Conservation (phyloP, 2,113 vertebrate genomes). For the Chaetorhynchus papuensis region DNA sequence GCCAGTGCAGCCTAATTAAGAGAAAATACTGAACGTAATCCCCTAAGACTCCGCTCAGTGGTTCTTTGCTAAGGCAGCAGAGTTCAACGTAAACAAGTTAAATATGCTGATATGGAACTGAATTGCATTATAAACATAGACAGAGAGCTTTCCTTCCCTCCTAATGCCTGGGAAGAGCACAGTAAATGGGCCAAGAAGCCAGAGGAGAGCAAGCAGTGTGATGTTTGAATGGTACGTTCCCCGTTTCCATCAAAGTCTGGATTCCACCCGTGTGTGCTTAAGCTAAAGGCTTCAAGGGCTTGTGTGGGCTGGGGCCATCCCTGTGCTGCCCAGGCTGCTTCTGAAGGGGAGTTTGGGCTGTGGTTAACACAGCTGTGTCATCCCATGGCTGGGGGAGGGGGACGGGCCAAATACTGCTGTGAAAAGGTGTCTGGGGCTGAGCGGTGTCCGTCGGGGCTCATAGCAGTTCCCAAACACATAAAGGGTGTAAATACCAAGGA, state of each 20-base stretch:
- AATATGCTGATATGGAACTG: not conserved
- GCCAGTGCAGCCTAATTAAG: not conserved
- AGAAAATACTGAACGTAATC: conserved; percentile 16
- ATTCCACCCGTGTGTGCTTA: not conserved
- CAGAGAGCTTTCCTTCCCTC: not conserved
- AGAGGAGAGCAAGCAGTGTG: not conserved
- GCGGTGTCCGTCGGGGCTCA: accelerated
- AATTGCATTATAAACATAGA: not conserved
- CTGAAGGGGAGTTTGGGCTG: not conserved
- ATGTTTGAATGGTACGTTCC: not conserved
- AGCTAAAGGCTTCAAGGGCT: not conserved
- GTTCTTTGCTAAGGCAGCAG: conserved; percentile 1
- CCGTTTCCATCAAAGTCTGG: not conserved
- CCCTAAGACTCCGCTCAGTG: not conserved
- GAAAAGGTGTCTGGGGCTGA: not conserved
- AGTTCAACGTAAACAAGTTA: not conserved
- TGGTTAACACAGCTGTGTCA: not conserved
- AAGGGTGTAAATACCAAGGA: not conserved
- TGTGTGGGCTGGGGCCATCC: not conserved
- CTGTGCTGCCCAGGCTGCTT: not conserved
- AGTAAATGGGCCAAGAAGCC: not conserved
- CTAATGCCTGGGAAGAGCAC: not conserved
- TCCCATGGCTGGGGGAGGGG: not conserved
- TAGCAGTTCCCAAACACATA: not conserved
- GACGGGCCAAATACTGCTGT: not conserved